Evolutionary conservation across 2,888 invertebrate species (phyloP).

Genomic region (Nymphalis polychloros): DNA sequence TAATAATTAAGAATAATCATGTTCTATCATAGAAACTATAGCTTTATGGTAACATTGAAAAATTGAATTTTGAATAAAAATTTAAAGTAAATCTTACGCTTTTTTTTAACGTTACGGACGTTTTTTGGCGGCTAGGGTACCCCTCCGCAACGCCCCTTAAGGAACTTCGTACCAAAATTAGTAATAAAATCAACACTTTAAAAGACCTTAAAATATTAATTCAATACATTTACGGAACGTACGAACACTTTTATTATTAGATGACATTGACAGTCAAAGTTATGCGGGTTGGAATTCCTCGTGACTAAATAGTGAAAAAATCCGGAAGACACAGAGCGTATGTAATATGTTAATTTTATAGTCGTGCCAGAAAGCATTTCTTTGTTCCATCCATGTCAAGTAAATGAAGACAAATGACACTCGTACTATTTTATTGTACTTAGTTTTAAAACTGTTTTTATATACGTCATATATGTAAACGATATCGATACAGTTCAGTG

Average conservation of each 20-base stretch:
- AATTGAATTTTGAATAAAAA: too few relatives aligned
- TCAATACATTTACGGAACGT: slow-evolving; percentile 13
- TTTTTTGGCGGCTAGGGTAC: too few relatives aligned
- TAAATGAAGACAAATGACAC: slow-evolving; percentile 27
- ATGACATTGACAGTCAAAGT: slow-evolving; percentile 46
- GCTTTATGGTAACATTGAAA: too few relatives aligned
- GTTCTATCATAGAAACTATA: too few relatives aligned
- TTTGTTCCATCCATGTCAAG: slow-evolving; percentile 53
- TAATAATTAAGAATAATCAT: too few relatives aligned
- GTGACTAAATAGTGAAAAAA: slow-evolving; percentile 55
- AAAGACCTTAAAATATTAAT: not conserved
- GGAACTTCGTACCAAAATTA: too few relatives aligned
- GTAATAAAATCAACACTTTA: not conserved
- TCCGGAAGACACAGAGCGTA: slow-evolving; percentile 62
- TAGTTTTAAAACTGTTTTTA: slow-evolving; percentile 1
- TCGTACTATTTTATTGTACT: slow-evolving; percentile 9
- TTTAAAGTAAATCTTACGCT: too few relatives aligned
- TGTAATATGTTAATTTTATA: slow-evolving; percentile 73
- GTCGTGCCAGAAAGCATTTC: slow-evolving; percentile 74
- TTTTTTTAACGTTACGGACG: too few relatives aligned
- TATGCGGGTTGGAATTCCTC: slow-evolving; percentile 59
- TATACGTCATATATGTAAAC: too few relatives aligned
- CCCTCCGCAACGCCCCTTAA: too few relatives aligned
- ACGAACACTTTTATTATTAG: slow-evolving; percentile 27
- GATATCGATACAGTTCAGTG: too few relatives aligned